Base-by-base conservation (phyloP, 2,888 invertebrate genomes). In the Barypeithes pellucidus region DNA sequence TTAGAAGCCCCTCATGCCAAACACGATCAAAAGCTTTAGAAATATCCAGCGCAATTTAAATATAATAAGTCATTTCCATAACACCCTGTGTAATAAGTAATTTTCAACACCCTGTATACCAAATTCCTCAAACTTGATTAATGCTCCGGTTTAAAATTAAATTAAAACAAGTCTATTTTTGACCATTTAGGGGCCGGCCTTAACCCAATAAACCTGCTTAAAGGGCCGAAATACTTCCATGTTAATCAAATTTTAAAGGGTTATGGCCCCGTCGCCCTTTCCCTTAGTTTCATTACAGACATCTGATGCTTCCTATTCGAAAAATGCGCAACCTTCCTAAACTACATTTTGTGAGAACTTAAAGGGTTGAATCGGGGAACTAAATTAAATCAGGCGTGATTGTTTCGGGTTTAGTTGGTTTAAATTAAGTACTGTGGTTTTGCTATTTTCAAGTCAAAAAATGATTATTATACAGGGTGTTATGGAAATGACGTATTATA, bases 191-290 rank as follows among this genome's bases (percentile, higher is more conserved):
- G 50, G 22, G 1, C 24, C 22, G 29, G 3, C 50, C 24, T 20
- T n/a, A 22, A 50, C 50, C n/a, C 50, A 50, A 50, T 50, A 50
- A 50, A 24, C 50, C 22, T 24, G 50, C 22, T 47, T 47, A 47
- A 24, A 50, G 50, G 50, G 50, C 22, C n/a, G 22, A 24, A 50
- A 50, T 50, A 50, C 24, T 50, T 50, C 50, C 22, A n/a, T 22
- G 50, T 50, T 50, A 50, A 50, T 50, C 50, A 50, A 50, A 50
- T 50, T 50, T 50, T 50, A 20, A 50, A 50, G 50, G 50, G 50
- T 50, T 24, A n/a, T 4, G 24, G 50, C 12, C 50, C 50, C 50
- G 22, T 50, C 50, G 16, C n/a, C 50, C 50, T 50, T 47, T 47
- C 47, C 18, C 47, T 9, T 50, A 50, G 50, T 50, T 50, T 50